Conservation (phyloP, 2,113 vertebrate genomes). For the Gymnocephalus cernua region DNA sequence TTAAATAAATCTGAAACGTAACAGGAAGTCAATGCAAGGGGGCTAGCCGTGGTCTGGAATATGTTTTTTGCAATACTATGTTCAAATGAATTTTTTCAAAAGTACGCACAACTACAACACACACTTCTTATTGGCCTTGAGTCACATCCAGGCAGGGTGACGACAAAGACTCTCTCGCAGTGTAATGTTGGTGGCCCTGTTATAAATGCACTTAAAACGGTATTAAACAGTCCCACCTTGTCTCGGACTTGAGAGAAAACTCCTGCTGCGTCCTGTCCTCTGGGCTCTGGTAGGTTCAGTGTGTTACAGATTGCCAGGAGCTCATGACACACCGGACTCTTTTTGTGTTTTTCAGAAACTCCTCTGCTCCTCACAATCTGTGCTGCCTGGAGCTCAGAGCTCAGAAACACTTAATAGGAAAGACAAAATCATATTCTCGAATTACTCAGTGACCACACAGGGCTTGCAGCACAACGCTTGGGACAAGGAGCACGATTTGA, state of each 20-base stretch:
- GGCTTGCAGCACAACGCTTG: too few relatives aligned
- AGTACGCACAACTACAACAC: background rate
- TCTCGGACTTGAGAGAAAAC: slow-evolving; percentile 85
- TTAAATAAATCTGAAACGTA: background rate
- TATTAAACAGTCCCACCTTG: slow-evolving; percentile 84
- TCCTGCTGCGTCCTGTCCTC: slow-evolving; percentile 74
- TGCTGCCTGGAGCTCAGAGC: slow-evolving; percentile 95
- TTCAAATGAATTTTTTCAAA: background rate
- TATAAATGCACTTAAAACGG: background rate
- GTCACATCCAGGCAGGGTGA: background rate
- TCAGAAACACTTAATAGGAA: slow-evolving; percentile 89
- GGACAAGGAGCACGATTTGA: too few relatives aligned
- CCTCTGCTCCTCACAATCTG: slow-evolving; percentile 87
- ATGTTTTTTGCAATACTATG: background rate
- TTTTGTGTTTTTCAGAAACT: slow-evolving; percentile 69
- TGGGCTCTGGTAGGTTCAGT: slow-evolving; percentile 83
- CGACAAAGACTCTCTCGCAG: background rate
- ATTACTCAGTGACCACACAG: background rate
- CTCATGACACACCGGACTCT: slow-evolving; percentile 82
- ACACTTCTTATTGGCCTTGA: background rate
- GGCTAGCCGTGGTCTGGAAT: background rate
- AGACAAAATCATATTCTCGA: background rate
- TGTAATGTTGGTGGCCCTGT: background rate
- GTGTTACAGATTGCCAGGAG: slow-evolving; percentile 86
- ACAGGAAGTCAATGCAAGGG: background rate